Evolutionary conservation across 2,888 invertebrate genomes (phyloP).

Genomic region (Drosophila paramelanica): DNA sequence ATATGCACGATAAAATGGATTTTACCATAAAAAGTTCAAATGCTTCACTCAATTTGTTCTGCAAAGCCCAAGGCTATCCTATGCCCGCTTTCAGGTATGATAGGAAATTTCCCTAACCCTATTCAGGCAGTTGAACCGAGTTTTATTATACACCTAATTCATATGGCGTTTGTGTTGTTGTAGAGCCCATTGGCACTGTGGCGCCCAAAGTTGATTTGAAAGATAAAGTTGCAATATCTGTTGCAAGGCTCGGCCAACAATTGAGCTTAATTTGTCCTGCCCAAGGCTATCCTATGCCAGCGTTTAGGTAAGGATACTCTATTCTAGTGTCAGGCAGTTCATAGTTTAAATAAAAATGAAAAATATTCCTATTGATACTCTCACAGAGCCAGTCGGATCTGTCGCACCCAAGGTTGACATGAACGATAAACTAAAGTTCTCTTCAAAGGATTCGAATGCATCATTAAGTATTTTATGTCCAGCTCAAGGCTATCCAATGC

Average conservation of each 20-base stretch:
- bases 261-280: constrained; percentile 90
- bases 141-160: not conserved
- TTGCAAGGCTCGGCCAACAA: constrained; percentile 66
- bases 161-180: not conserved
- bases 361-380: not conserved
- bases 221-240: constrained; percentile 86
- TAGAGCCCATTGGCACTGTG: constrained; percentile 86
- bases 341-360: not conserved
- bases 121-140: constrained; percentile 31
- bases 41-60: constrained; percentile 86
- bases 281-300: constrained; percentile 84
- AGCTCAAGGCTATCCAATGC: constrained; percentile 90
- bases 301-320: constrained; percentile 80
- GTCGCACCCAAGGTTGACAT: constrained; percentile 89
- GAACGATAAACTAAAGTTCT: constrained; percentile 87
- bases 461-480: constrained; percentile 86
- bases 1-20: constrained; percentile 85
- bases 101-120: too few species aligned
- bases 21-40: constrained; percentile 72
- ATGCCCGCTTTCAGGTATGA: constrained; percentile 81
- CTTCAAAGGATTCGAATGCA: constrained; percentile 33
- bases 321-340: constrained; percentile 14
- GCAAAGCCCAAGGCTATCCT: constrained; percentile 90
- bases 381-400: constrained; percentile 86
- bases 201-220: constrained; percentile 89